A percentile compares a stretch with the other conserved stretches of the same genome.
Conservation (phyloP, 2,888 invertebrate species). For the Plebejus melissa region DNA sequence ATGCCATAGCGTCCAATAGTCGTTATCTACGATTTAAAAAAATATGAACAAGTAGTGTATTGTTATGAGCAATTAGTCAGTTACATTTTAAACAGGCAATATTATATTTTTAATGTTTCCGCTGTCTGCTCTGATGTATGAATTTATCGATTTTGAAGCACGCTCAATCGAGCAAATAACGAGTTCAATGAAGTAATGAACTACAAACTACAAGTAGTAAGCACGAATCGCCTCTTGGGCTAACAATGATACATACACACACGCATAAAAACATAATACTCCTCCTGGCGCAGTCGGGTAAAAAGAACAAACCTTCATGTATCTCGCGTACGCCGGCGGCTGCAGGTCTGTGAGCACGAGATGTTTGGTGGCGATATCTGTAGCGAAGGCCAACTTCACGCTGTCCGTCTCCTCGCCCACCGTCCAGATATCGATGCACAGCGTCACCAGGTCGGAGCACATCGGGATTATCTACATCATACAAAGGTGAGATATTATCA, state of each 20-base stretch:
- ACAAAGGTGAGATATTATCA: background rate
- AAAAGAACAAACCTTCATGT: conserved; percentile 84
- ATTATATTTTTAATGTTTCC: background rate
- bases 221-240: too few species aligned
- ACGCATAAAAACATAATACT: too few species aligned
- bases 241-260: too few species aligned
- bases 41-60: background rate
- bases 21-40: conserved; percentile 82
- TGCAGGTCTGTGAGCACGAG: conserved; percentile 93
- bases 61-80: background rate
- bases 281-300: too few species aligned
- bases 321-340: conserved; percentile 93
- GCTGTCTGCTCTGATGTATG: too few species aligned
- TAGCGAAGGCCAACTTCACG: conserved; percentile 89
- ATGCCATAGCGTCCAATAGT: conserved; percentile 95
- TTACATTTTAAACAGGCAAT: background rate
- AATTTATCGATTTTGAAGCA: background rate
- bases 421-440: conserved; percentile 94
- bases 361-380: conserved; percentile 92
- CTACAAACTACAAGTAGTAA: too few species aligned
- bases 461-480: conserved; percentile 83
- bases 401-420: conserved; percentile 92
- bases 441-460: conserved; percentile 88
- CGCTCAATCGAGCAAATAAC: background rate
- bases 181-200: background rate